These are phyloP conservation scores for Drosophila picticornis DNA, from an alignment of 2,888 invertebrate species.

Conservation along the genomic window DNA sequence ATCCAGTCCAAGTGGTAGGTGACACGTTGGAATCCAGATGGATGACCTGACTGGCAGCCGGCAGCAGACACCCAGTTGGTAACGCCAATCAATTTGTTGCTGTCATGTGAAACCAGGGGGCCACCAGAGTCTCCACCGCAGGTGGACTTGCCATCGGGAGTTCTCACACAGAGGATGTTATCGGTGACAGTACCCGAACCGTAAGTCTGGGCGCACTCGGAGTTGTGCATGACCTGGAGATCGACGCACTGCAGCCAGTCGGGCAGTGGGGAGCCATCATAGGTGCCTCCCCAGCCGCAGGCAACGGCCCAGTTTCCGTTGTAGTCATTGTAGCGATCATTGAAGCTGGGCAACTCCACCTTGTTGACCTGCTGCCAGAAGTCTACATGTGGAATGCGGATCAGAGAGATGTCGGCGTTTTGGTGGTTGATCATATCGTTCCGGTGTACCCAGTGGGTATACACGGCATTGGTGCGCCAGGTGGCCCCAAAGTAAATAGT, in stretches of 20 bases:
- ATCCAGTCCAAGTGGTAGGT: constrained; percentile 75
- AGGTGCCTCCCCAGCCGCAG: constrained; percentile 74
- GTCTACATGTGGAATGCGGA: constrained; percentile 66
- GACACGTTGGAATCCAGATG: constrained; percentile 72
- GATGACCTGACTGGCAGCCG: constrained; percentile 63
- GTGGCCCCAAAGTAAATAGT: constrained; percentile 68
- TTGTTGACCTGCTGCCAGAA: constrained; percentile 53
- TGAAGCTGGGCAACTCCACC: constrained; percentile 55
- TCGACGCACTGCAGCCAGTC: constrained; percentile 66
- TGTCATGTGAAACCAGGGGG: constrained; percentile 75
- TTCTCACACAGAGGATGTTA: constrained; percentile 63
- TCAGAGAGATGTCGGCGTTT: constrained; percentile 59
- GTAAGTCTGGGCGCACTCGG: constrained; percentile 82
- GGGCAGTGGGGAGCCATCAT: constrained; percentile 74
- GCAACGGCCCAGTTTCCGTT: constrained; percentile 57
- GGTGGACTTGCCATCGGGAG: constrained; percentile 70
- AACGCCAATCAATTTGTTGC: constrained; percentile 64
- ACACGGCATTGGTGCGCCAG: constrained; percentile 57
- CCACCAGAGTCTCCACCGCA: constrained; percentile 85
- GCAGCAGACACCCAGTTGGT: constrained; percentile 52
- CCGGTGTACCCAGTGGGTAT: constrained; percentile 53
- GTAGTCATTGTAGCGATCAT: constrained; percentile 51
- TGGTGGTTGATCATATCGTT: constrained; percentile 56
- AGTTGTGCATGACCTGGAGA: constrained; percentile 74
- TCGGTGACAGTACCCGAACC: constrained; percentile 68